A percentile compares a stretch with the other conserved stretches of the same genome.
These are phyloP conservation scores for Trachelus troglodyta DNA, from an alignment of 2,888 invertebrate genomes.

Conservation along the genomic window DNA sequence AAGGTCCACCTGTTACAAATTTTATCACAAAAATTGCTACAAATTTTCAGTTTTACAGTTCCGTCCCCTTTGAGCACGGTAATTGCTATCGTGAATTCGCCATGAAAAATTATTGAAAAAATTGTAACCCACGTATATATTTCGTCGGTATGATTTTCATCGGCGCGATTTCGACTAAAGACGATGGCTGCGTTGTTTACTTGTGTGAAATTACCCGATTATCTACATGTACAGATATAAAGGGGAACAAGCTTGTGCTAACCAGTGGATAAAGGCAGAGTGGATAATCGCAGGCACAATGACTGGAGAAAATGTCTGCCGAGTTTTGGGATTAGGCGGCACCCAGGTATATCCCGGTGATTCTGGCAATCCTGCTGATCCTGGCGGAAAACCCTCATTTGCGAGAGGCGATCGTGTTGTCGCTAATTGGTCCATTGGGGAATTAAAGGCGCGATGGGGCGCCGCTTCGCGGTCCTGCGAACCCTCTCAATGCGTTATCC, in stretches of 20 bases:
- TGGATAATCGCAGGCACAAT: background rate
- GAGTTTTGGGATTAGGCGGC: background rate
- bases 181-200: background rate
- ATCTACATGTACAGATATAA: too few species aligned
- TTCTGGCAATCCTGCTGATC: background rate
- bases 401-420: constrained; percentile 32
- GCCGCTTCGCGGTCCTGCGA: background rate
- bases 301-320: background rate
- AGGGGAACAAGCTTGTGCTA: background rate
- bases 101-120: too few species aligned
- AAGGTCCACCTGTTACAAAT: too few species aligned
- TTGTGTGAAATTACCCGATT: background rate
- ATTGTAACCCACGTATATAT: background rate
- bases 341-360: background rate
- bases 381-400: background rate
- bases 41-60: too few species aligned
- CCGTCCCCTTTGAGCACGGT: too few species aligned
- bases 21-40: too few species aligned
- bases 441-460: constrained; percentile 18
- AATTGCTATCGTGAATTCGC: too few species aligned
- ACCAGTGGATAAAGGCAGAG: background rate
- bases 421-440: constrained; percentile 59
- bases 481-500: background rate
- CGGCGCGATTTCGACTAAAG: background rate
- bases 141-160: background rate